Conservation (phyloP, 2,888 invertebrate species). For the Drosophila meridionalis region DNA sequence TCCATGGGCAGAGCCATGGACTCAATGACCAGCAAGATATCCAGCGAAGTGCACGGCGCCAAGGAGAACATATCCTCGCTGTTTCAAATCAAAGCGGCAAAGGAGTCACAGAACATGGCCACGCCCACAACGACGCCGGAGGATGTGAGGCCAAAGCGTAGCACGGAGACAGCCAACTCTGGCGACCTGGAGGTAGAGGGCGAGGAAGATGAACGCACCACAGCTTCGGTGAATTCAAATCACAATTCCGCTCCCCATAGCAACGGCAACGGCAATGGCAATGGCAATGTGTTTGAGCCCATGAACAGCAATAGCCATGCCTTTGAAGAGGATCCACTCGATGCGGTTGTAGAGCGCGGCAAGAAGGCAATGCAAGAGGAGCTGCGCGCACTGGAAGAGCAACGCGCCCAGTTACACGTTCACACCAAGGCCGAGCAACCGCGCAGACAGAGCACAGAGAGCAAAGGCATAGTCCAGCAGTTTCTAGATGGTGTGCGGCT, state of each 20-base stretch:
- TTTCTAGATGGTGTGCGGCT: constrained; percentile 80
- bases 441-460: constrained; percentile 50
- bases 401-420: constrained; percentile 39
- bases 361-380: constrained; percentile 77
- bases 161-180: constrained; percentile 55
- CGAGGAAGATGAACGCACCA: constrained; percentile 83
- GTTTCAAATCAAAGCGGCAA: constrained; percentile 76
- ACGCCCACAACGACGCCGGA: constrained; percentile 56
- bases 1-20: constrained; percentile 72
- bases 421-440: constrained; percentile 23
- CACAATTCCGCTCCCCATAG: constrained; percentile 64
- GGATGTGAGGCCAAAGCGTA: constrained; percentile 49
- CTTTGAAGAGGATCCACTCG: constrained; percentile 70
- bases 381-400: constrained; percentile 62
- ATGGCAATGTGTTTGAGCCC: constrained; percentile 53
- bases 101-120: constrained; percentile 46
- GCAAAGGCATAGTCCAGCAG: constrained; percentile 78
- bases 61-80: constrained; percentile 78
- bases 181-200: constrained; percentile 69
- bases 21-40: constrained; percentile 71
- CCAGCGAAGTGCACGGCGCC: constrained; percentile 74
- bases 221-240: constrained; percentile 84
- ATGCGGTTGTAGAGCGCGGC: constrained; percentile 72
- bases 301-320: constrained; percentile 46
- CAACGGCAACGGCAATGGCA: constrained; percentile 21